A percentile compares a stretch with the other conserved stretches of the same genome.
Evolutionary conservation across 2,888 invertebrate species (phyloP).

Genomic region (Ophonus ardosiacus): DNA sequence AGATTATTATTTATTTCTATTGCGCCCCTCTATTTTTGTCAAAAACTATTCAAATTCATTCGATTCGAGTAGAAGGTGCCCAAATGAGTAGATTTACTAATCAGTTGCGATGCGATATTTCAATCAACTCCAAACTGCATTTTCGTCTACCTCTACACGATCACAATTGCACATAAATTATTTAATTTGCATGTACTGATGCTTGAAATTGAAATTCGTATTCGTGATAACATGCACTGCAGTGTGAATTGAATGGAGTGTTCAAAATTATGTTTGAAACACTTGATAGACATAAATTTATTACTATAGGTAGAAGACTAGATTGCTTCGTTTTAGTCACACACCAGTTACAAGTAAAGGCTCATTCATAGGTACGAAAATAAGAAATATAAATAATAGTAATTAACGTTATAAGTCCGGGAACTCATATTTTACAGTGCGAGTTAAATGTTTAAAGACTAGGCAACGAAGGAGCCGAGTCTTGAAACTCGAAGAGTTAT

Average conservation of each 20-base stretch:
- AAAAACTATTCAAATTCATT: too few species aligned
- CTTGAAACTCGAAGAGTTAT: too few species aligned
- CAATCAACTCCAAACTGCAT: not conserved
- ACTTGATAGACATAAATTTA: not conserved
- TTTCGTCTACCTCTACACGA: not conserved
- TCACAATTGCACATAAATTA: not conserved
- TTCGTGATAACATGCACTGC: not conserved
- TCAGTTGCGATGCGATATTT: not conserved
- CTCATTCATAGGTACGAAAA: too few species aligned
- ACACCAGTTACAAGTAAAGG: not conserved
- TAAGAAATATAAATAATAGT: too few species aligned
- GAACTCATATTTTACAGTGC: too few species aligned
- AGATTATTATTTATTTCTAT: too few species aligned
- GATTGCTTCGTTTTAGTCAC: not conserved
- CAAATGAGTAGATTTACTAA: not conserved
- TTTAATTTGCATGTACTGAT: not conserved
- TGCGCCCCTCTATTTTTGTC: too few species aligned
- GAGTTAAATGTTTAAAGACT: too few species aligned
- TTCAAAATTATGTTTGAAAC: not conserved
- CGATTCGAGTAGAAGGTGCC: too few species aligned
- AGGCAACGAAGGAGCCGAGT: too few species aligned
- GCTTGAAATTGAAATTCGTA: not conserved
- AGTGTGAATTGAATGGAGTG: not conserved
- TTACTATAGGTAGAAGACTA: not conserved
- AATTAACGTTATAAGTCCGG: too few species aligned